These are phyloP conservation scores for Neolamprologus variostigma DNA, from an alignment of 2,113 vertebrate genomes.

Conservation along the genomic window DNA sequence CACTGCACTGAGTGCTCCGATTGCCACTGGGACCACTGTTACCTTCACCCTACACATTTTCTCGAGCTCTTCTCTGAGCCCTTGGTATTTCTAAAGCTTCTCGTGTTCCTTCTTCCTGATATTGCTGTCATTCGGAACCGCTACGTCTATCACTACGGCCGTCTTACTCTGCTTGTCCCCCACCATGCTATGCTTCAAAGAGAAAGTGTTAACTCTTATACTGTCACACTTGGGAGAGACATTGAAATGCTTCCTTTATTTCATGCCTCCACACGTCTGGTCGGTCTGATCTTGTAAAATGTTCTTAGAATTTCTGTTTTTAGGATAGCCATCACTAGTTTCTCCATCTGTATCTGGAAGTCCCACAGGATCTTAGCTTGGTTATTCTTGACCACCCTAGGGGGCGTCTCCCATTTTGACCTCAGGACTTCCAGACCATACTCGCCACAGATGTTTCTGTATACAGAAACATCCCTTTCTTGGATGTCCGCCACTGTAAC, in stretches of 20 bases:
- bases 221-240: too few relatives aligned
- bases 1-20: background rate
- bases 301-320: too few relatives aligned
- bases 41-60: background rate
- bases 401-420: background rate
- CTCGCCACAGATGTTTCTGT: background rate
- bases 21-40: background rate
- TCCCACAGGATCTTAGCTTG: background rate
- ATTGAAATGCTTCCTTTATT: too few relatives aligned
- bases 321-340: background rate
- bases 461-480: background rate
- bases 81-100: background rate
- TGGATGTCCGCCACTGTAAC: background rate
- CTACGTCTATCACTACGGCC: fast-evolving
- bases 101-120: background rate
- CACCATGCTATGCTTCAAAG: too few relatives aligned
- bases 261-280: too few relatives aligned
- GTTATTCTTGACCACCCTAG: background rate
- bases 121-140: background rate
- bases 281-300: too few relatives aligned
- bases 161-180: background rate
- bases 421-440: background rate
- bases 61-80: background rate
- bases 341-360: background rate
- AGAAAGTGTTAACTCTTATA: too few relatives aligned